Percentiles rank a stretch among this genome's conserved stretches.
phyloP scores from a whole-genome alignment of 1,140 invertebrate genomes.

The Ostrea denselamellosa region DNA sequence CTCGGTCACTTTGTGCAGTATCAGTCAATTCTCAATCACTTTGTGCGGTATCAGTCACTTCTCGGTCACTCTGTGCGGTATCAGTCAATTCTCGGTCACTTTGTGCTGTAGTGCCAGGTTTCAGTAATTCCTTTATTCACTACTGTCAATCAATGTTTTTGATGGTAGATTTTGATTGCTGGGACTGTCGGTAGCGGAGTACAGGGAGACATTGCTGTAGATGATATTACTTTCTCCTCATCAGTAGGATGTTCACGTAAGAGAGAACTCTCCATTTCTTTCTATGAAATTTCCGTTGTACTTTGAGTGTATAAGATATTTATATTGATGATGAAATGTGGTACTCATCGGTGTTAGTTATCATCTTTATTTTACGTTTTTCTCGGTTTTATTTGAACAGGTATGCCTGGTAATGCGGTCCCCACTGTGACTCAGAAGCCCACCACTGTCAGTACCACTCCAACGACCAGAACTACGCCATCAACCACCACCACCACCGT shows the following conservation, averaged over 20 bases:
- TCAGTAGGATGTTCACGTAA: slow-evolving; percentile 52
- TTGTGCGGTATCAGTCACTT: too few relatives aligned
- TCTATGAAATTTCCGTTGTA: not conserved
- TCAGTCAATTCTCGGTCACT: too few relatives aligned
- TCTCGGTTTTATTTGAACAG: slow-evolving; percentile 30
- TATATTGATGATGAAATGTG: not conserved
- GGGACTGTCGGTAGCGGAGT: slow-evolving; percentile 51
- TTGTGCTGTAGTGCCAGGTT: too few relatives aligned
- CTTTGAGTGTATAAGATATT: not conserved
- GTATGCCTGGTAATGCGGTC: slow-evolving; percentile 56
- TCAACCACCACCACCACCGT: slow-evolving; percentile 44
- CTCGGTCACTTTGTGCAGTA: too few relatives aligned
- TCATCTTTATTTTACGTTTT: not conserved
- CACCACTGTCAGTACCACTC: slow-evolving; percentile 40
- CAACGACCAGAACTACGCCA: slow-evolving; percentile 44
- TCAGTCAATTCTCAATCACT: too few relatives aligned
- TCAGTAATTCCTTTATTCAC: not conserved
- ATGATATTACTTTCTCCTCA: slow-evolving; percentile 61
- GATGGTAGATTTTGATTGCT: slow-evolving; percentile 61
- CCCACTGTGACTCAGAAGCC: slow-evolving; percentile 60
- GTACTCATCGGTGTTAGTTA: not conserved
- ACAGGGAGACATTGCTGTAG: slow-evolving; percentile 68
- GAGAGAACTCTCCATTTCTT: not conserved
- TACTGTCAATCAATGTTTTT: not conserved
- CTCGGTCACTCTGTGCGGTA: too few relatives aligned